Evolutionary conservation across 2,888 invertebrate species (phyloP), one percentile per base, ranked within the genome.

Genomic region (Nipponacmea schrenckii): DNA sequence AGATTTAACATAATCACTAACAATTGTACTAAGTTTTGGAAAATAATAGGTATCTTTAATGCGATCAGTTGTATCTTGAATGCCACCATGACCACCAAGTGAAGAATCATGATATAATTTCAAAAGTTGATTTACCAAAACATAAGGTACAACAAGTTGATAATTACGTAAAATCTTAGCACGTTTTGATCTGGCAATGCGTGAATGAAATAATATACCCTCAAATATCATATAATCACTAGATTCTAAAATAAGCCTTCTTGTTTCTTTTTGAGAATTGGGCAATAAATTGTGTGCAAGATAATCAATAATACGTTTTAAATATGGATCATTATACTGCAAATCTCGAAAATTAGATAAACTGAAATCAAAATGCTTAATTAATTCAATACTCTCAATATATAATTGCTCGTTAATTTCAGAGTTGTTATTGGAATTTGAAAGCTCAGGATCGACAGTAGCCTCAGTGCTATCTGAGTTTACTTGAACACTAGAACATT

Each of bases 161-260:
- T 73, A 74, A 3, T 68, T 26, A 31, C 17, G 27, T 27, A 68
- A 67, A 10, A 63, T 15, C 64, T 72, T 73, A 7, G 64, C 48
- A 27, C 78, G 67, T 62, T 70, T 67, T 14, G 73, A 63, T 63
- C 70, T 74, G 5, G 68, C 48, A 24, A 62, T 24, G 8, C 69
- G 67, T n/a, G n/a, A n/a, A n/a, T n/a, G n/a, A n/a, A n/a, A n/a
- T n/a, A n/a, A n/a, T n/a, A n/a, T n/a, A n/a, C 63, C 67, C 45
- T 76, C 71, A 44, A 74, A 39, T 3, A 74, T 10, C 14, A 64
- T 62, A 64, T 74, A 77, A 65, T 77, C 76, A 14, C 62, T 45
- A 7, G 50, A 63, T 64, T 70, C 46, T 12, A 77, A 26, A 24
- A 77, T 27, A 14, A 77, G 15, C 20, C 62, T 48, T 12, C 74